phyloP scores from a whole-genome alignment of 2,113 vertebrate species.

The Craseonycteris thonglongyai region DNA sequence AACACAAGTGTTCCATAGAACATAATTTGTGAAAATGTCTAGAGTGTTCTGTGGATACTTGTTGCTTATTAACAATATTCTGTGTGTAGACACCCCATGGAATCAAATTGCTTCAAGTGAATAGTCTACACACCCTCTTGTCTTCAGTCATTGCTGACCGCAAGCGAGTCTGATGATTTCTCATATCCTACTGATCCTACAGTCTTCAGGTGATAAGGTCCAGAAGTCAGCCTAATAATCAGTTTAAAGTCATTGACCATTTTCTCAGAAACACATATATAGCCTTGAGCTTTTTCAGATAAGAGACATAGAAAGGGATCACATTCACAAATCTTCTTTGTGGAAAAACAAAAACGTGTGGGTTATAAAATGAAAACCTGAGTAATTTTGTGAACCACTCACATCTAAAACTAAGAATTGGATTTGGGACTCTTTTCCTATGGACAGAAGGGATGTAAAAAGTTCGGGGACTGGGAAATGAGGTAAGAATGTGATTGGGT shows the following conservation, averaged over 20 bases:
- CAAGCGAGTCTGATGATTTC: background rate
- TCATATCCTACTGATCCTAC: background rate
- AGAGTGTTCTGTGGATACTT: background rate
- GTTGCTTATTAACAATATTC: background rate
- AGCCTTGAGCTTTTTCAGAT: background rate
- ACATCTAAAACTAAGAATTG: background rate
- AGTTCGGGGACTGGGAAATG: background rate
- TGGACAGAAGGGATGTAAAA: background rate
- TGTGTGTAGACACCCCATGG: background rate
- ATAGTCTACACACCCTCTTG: background rate
- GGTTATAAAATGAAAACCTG: background rate
- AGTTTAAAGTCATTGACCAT: background rate
- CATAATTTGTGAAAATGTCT: background rate
- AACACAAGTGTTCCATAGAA: background rate
- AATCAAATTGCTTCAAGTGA: background rate
- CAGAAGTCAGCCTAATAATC: background rate
- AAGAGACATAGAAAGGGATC: background rate
- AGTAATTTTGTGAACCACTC: background rate
- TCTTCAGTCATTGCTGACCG: background rate
- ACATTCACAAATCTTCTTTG: background rate
- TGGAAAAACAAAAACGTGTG: accelerated
- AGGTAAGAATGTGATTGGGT: background rate
- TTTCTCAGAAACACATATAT: background rate
- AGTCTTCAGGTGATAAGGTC: background rate
- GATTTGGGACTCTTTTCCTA: background rate